phyloP scores from a whole-genome alignment of 2,888 invertebrate species.

The Torymus auratus region DNA sequence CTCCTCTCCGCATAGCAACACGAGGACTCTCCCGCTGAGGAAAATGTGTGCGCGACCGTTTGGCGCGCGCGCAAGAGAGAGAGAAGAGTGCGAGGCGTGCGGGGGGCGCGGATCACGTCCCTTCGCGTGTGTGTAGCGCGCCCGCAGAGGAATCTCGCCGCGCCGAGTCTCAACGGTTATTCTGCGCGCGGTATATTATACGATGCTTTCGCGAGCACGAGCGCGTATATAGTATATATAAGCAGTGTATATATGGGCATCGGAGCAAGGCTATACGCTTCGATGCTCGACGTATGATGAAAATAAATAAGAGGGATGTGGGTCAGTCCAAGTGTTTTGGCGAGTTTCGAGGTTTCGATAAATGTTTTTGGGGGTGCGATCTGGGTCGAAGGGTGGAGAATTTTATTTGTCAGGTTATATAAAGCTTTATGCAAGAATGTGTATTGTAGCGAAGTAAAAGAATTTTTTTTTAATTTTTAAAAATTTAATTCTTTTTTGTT shows the following conservation, averaged over 20 bases:
- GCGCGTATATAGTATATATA: no score
- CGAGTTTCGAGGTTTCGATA: neutral
- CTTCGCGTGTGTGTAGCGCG: constrained; percentile 24
- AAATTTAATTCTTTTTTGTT: no score
- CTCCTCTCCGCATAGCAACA: constrained; percentile 47
- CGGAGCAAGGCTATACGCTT: no score
- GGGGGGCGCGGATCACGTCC: constrained; percentile 50
- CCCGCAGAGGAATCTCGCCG: constrained; percentile 37
- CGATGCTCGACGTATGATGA: no score
- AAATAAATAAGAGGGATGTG: constrained; percentile 3
- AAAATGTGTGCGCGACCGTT: constrained; percentile 43
- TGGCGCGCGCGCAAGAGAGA: constrained; percentile 39
- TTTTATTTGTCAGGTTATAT: no score
- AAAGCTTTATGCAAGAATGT: no score
- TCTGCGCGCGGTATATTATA: constrained; percentile 13
- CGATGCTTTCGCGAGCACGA: no score
- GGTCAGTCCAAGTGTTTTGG: constrained; percentile 17
- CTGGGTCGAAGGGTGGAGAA: no score
- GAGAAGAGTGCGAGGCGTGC: constrained; percentile 15
- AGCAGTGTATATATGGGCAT: no score
- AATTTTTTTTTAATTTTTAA: no score
- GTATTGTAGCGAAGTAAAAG: no score
- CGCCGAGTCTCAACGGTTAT: constrained; percentile 36
- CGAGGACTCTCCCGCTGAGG: constrained; percentile 22
- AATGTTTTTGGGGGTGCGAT: no score